A percentile compares a stretch with the other conserved stretches of the same genome.
These are phyloP conservation scores for Petroica traversi DNA, from an alignment of 2,113 vertebrate species.

Conservation along the genomic window DNA sequence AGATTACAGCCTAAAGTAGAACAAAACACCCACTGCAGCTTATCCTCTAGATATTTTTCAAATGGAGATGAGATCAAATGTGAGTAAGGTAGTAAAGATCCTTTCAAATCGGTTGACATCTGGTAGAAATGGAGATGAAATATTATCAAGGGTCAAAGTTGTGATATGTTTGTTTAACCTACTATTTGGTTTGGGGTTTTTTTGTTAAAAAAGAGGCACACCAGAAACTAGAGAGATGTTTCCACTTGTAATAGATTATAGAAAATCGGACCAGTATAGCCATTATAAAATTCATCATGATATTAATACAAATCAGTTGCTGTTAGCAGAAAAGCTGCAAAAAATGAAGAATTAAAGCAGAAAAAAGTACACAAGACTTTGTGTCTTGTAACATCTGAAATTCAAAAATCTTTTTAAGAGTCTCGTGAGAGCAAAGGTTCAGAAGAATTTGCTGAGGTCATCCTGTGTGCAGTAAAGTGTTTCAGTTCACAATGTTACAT, in stretches of 20 bases:
- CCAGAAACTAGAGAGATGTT: background rate
- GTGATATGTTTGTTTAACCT: background rate
- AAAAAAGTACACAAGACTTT: background rate
- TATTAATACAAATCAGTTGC: background rate
- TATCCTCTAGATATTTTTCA: background rate
- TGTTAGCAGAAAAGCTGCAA: background rate
- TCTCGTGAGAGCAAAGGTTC: background rate
- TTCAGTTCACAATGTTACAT: background rate
- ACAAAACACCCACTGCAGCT: background rate
- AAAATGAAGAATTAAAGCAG: background rate
- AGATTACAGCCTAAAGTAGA: background rate
- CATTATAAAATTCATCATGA: background rate
- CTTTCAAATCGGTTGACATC: background rate
- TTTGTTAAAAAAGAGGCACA: background rate
- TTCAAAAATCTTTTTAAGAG: background rate
- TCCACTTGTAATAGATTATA: background rate
- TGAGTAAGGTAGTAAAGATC: background rate
- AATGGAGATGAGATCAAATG: background rate
- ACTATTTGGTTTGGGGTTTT: fast-evolving
- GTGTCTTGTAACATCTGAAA: too few relatives aligned
- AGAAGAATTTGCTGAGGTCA: background rate
- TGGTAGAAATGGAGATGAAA: background rate
- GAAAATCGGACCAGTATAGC: background rate
- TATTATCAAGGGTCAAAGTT: background rate
- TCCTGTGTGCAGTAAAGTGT: background rate